Percentiles rank a stretch among this genome's conserved stretches.
Conservation (phyloP, 2,797 vertebrate genomes). For the Poeciliopsis infans region DNA sequence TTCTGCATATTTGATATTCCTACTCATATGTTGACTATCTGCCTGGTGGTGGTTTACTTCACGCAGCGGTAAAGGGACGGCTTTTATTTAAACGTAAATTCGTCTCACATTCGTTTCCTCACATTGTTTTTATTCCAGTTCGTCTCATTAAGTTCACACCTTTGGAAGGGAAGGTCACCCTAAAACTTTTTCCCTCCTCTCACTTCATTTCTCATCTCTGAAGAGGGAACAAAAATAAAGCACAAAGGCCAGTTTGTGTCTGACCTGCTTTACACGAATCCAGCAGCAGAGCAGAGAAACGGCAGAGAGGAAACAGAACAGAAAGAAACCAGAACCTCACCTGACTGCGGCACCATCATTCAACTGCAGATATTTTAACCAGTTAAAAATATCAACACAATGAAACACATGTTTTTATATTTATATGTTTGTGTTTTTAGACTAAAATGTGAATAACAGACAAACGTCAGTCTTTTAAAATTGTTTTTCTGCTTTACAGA, state of each 20-base stretch:
- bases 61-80: background rate
- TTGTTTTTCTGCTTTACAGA: no score
- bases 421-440: no score
- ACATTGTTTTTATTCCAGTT: background rate
- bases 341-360: background rate
- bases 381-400: background rate
- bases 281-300: slow-evolving; percentile 4
- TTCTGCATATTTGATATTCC: background rate
- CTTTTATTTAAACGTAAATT: background rate
- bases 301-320: slow-evolving; percentile 1
- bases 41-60: background rate
- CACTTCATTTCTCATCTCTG: slow-evolving; percentile 12
- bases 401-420: no score
- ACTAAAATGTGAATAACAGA: no score
- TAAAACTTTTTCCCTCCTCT: background rate
- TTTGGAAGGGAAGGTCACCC: background rate
- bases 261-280: slow-evolving; percentile 11
- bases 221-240: slow-evolving; percentile 15
- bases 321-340: background rate
- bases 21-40: background rate
- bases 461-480: no score
- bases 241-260: slow-evolving; percentile 22
- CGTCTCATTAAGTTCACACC: background rate
- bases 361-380: no score
- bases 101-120: background rate